Conservation (phyloP, 2,113 vertebrate genomes). For the Marmota monax region DNA sequence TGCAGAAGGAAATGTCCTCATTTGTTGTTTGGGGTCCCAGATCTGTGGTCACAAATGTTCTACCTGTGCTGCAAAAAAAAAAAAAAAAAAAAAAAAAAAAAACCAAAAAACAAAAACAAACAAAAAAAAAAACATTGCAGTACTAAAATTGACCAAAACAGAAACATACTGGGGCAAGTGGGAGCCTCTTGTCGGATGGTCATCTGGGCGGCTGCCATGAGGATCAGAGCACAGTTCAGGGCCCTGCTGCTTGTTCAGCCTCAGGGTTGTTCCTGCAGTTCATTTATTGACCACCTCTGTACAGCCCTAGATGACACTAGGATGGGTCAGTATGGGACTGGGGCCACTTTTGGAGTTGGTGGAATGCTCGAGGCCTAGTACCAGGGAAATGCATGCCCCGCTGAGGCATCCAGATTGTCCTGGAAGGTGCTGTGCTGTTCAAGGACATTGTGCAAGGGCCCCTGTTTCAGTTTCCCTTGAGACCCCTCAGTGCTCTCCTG, state of each 20-base stretch:
- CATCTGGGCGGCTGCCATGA: no score
- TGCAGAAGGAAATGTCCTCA: not conserved
- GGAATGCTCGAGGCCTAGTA: not conserved
- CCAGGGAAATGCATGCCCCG: not conserved
- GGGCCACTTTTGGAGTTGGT: not conserved
- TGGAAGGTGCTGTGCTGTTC: not conserved
- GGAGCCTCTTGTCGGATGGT: not conserved
- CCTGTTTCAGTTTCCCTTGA: not conserved
- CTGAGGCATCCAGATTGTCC: not conserved
- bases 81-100: no score
- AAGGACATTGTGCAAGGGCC: not conserved
- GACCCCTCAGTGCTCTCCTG: no score
- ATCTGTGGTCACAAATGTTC: no score
- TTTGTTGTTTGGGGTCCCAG: no score
- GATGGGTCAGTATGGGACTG: not conserved
- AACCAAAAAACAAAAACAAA: no score
- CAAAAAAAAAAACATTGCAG: no score
- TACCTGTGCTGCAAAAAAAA: no score
- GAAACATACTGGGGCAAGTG: not conserved
- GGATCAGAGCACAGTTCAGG: accelerated
- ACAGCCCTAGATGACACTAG: not conserved
- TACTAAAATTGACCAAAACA: not conserved
- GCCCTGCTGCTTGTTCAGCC: not conserved
- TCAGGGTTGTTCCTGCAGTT: accelerated
- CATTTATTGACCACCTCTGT: accelerated